phyloP scores from a whole-genome alignment of 2,888 invertebrate species.

The Cecidostiba fungosa region DNA sequence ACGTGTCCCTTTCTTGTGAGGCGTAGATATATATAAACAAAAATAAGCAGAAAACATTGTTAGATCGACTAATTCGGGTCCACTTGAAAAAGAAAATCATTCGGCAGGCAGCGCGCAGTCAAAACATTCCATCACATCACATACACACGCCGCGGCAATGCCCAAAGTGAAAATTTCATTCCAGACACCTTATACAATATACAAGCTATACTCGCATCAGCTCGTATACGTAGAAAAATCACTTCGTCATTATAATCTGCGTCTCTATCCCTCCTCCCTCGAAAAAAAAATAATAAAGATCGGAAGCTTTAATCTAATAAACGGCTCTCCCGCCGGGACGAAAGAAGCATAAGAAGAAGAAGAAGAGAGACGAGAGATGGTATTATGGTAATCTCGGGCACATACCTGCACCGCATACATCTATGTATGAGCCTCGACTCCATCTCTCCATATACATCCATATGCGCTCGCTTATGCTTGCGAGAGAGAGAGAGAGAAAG shows the following conservation, averaged over 20 bases:
- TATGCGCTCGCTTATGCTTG: not conserved
- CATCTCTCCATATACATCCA: conserved; percentile 54
- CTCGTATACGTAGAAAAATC: not conserved
- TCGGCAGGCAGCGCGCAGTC: not conserved
- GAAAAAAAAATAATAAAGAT: conserved; percentile 48
- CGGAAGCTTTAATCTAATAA: conserved; percentile 60
- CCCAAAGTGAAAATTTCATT: conserved; percentile 1
- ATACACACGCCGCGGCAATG: not conserved
- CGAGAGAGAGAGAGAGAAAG: not conserved
- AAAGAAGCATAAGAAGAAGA: conserved; percentile 9
- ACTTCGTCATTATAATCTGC: conserved; percentile 26
- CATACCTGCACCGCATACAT: conserved; percentile 44
- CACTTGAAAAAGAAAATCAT: not conserved
- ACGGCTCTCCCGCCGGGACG: conserved; percentile 20
- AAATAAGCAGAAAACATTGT: not conserved
- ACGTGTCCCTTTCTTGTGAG: not conserved
- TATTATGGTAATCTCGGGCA: conserved; percentile 58
- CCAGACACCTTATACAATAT: not conserved
- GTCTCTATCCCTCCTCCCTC: not conserved
- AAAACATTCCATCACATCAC: not conserved
- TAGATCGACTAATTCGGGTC: not conserved
- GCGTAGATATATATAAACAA: too few relatives aligned
- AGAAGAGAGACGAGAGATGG: conserved; percentile 52
- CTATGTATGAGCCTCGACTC: conserved; percentile 36
- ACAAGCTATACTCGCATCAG: too few relatives aligned